Evolutionary conservation across 2,888 invertebrate genomes (phyloP).

Genomic region (Lamproptera curius): DNA sequence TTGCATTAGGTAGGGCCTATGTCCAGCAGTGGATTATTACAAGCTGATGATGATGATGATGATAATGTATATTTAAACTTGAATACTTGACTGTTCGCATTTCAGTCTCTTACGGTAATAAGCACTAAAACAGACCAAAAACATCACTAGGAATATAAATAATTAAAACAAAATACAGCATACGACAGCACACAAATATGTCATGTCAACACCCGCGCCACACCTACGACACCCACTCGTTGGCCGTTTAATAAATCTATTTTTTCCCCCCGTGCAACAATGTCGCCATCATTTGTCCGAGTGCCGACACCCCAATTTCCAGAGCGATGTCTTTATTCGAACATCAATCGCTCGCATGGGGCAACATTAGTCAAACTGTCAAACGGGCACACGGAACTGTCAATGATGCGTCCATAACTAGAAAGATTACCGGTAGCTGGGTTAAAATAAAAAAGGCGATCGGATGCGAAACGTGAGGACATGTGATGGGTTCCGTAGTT

Average conservation of each 20-base stretch:
- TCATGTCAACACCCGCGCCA: constrained; percentile 22
- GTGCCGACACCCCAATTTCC: constrained; percentile 47
- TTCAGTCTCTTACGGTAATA: too few relatives aligned
- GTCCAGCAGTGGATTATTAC: too few relatives aligned
- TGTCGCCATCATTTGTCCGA: constrained; percentile 16
- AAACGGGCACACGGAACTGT: constrained; percentile 59
- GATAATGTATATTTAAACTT: too few relatives aligned
- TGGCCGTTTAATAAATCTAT: constrained; percentile 4
- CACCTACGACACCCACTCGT: constrained; percentile 15
- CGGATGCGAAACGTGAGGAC: constrained; percentile 17
- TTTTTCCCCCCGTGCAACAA: constrained; percentile 9
- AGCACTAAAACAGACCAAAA: too few relatives aligned
- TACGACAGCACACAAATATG: too few relatives aligned
- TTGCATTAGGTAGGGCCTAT: too few relatives aligned
- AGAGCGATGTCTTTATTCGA: constrained; percentile 47
- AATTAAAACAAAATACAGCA: too few relatives aligned
- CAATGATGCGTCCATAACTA: constrained; percentile 60
- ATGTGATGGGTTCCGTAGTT: constrained; percentile 21
- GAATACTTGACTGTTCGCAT: too few relatives aligned
- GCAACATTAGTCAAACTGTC: constrained; percentile 73
- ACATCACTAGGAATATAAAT: too few relatives aligned
- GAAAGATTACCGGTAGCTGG: constrained; percentile 55
- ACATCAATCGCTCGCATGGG: constrained; percentile 48
- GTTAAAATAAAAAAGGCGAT: constrained; percentile 30
- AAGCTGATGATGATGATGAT: too few relatives aligned